Base-by-base conservation (phyloP, 2,797 vertebrate species). In the Sebastes glaucus region DNA sequence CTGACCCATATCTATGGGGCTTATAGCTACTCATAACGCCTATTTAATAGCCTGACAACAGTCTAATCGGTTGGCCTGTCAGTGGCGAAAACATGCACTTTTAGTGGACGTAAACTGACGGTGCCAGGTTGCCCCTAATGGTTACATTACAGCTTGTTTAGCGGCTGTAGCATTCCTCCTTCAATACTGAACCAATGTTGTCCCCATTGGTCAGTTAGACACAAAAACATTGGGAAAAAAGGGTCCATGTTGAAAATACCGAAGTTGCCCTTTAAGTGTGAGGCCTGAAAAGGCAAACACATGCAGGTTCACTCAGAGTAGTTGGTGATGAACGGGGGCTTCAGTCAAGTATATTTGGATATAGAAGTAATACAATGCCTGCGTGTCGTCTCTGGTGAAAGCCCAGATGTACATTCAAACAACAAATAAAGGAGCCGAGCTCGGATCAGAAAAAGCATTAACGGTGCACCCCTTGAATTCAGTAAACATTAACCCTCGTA, bases 371-470 rank as follows among this genome's bases (percentile, higher is more conserved):
- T 90, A 91, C 89, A 93, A 94, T 92, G 91, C 90, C 89, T 90
- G 76, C 74, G 85, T 90, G 83, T 89, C 86, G 28, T 82, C 91
- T 94, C 91, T 93, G 92, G 92, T 86, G 8, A 55, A 80, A 82
- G 80, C 64, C 86, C 90, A 93, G 22, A 92, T 93, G 94, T 94
- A 97, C 96, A 97, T 97, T 97, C 96, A 97, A 95, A 90, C 90
- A 82, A 91, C 92, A 93, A 67, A 95, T 80, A 63, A 38, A 52
- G 83, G 92, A 92, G 94, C 94, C 84, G 79, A 28, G 93, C 93
- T 92, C 89, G 78, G 91, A 95, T 92, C 91, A 93, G 91, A 83
- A 91, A 22, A 88, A 90, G 82, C 76, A 62, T 73, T 88, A 95
- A 96, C 89, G 94, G 93, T 95, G 94, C 94, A 93, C 90, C 94